Evolutionary conservation across 2,113 vertebrate species (phyloP).

Genomic region (Hepsetus odoe): DNA sequence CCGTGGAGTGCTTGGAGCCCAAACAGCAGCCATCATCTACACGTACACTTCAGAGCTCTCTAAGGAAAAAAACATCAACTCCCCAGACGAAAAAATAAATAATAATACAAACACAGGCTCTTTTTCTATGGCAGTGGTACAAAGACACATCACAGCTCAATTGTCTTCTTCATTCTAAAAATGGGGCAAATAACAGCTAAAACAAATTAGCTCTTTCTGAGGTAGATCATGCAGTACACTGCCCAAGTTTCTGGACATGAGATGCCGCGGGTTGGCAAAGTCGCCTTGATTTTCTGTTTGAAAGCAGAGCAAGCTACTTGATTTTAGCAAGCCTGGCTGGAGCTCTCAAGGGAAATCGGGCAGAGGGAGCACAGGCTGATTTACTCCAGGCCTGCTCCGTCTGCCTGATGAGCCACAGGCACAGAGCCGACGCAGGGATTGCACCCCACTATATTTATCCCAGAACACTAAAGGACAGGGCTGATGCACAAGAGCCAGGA

Average conservation of each 20-base stretch:
- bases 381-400: conserved; percentile 72
- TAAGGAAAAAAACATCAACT: conserved; percentile 32
- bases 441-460: conserved; percentile 71
- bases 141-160: conserved; percentile 28
- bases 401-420: conserved; percentile 74
- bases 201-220: conserved; percentile 14
- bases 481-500: conserved; percentile 65
- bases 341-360: conserved; percentile 72
- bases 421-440: conserved; percentile 66
- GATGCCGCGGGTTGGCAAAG: conserved; percentile 6
- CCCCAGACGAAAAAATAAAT: conserved; percentile 25
- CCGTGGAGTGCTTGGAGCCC: conserved; percentile 33
- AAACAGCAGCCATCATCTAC: conserved; percentile 47
- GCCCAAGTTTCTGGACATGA: conserved; percentile 35
- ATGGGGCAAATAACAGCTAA: not conserved
- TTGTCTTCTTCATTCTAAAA: conserved; percentile 17
- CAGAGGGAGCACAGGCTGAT: conserved; percentile 70
- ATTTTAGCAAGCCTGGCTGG: conserved; percentile 69
- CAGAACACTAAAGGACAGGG: conserved; percentile 72
- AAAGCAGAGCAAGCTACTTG: conserved; percentile 53
- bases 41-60: conserved; percentile 32
- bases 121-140: not conserved
- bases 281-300: conserved; percentile 48
- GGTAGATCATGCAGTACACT: conserved; percentile 30
- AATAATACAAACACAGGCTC: conserved; percentile 1